Conservation (phyloP, 2,797 vertebrate species). For the Tinamus major region DNA sequence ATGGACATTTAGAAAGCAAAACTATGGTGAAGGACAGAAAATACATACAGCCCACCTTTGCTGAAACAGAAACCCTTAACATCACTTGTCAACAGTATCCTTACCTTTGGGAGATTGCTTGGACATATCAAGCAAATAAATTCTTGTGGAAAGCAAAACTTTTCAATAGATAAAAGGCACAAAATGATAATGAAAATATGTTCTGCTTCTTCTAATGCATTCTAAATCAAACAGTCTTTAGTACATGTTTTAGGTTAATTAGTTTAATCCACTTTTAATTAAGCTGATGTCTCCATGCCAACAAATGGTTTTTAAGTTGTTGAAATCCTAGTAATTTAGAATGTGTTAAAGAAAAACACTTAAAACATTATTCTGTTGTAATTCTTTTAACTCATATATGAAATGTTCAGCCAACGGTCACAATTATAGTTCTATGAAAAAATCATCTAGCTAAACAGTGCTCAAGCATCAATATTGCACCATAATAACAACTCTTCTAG, state of each 20-base stretch:
- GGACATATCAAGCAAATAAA: constrained; percentile 6
- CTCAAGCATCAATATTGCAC: not conserved
- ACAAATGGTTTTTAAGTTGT: constrained; percentile 79
- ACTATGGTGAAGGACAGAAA: not conserved
- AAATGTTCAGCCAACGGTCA: constrained; percentile 52
- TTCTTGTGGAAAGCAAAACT: constrained; percentile 36
- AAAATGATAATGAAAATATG: constrained; percentile 73
- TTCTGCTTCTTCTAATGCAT: constrained; percentile 62
- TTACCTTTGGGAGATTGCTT: not conserved
- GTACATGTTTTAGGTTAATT: constrained; percentile 80
- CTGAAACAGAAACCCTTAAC: not conserved
- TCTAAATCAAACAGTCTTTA: constrained; percentile 73
- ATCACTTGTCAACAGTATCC: not conserved
- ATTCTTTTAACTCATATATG: constrained; percentile 49
- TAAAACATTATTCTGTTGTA: constrained; percentile 73
- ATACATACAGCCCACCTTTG: not conserved
- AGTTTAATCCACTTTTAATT: constrained; percentile 81
- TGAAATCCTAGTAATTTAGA: constrained; percentile 70
- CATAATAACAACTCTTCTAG: not conserved
- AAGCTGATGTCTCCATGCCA: constrained; percentile 79
- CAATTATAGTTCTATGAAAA: not conserved
- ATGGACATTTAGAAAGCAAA: not conserved
- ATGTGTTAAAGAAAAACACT: constrained; percentile 72
- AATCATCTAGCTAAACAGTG: not conserved
- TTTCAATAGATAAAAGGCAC: constrained; percentile 62